Percentiles rank a stretch among this genome's conserved stretches.
These are phyloP conservation scores for Ophion obscuratus DNA, from an alignment of 2,888 invertebrate species.

Conservation along the genomic window DNA sequence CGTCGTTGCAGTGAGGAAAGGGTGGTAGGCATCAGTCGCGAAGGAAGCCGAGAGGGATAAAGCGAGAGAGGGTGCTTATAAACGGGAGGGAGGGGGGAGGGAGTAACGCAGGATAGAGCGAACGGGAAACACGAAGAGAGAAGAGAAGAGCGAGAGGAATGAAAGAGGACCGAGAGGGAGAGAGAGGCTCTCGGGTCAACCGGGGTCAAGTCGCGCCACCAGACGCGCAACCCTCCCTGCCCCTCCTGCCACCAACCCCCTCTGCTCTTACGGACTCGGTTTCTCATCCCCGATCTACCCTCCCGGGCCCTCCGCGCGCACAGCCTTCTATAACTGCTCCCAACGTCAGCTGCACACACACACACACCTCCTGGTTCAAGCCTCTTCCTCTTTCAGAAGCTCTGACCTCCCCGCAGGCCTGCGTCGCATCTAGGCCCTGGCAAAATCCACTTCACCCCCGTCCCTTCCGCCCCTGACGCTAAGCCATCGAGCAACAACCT, in stretches of 20 bases:
- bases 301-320: constrained; percentile 60
- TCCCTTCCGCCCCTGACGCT: constrained; percentile 19
- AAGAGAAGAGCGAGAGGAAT: constrained; percentile 71
- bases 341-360: constrained; percentile 60
- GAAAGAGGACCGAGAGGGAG: constrained; percentile 62
- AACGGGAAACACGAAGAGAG: constrained; percentile 57
- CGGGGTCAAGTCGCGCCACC: constrained; percentile 84
- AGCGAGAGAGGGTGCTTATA: constrained; percentile 41
- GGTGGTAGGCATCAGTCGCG: constrained; percentile 71
- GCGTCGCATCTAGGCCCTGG: constrained; percentile 53
- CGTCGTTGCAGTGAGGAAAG: constrained; percentile 69
- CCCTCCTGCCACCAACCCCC: constrained; percentile 70
- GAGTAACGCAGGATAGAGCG: constrained; percentile 57
- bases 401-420: constrained; percentile 62
- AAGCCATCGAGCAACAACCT: constrained; percentile 40
- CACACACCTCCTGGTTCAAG: not conserved
- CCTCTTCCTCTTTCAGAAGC: constrained; percentile 61
- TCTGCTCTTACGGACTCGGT: constrained; percentile 72
- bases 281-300: constrained; percentile 71
- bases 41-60: constrained; percentile 64
- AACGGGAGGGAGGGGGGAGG: constrained; percentile 53
- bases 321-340: constrained; percentile 61
- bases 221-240: constrained; percentile 82
- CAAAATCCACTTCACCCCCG: constrained; percentile 36
- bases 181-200: constrained; percentile 82